Conservation (phyloP, 2,888 invertebrate genomes). For the Volucella bombylans region DNA sequence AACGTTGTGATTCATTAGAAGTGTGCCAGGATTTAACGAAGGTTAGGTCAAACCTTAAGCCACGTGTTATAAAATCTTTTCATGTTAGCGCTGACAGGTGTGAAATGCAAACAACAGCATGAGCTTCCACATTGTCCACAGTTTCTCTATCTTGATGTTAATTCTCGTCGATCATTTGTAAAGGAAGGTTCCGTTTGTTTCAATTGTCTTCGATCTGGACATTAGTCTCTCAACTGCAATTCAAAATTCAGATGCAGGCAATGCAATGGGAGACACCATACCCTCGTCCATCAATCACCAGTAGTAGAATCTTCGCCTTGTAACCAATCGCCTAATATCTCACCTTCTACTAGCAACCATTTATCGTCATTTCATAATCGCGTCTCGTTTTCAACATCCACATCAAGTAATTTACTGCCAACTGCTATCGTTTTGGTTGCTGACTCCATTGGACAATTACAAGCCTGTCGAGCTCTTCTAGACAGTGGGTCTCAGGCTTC, state of each 20-base stretch:
- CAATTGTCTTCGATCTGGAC: slow-evolving; percentile 2
- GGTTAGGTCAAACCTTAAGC: background rate
- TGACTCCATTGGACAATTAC: too few species aligned
- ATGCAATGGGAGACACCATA: background rate
- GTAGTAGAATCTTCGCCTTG: too few species aligned
- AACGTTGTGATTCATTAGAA: too few species aligned
- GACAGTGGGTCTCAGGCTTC: too few species aligned
- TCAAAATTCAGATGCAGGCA: background rate
- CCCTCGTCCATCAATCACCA: background rate
- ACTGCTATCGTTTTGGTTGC: too few species aligned
- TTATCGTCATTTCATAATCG: background rate
- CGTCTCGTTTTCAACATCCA: too few species aligned
- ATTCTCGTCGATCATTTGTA: background rate
- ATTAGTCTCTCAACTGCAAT: background rate
- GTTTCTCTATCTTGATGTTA: background rate
- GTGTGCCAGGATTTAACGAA: too few species aligned
- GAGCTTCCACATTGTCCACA: background rate
- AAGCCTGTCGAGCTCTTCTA: too few species aligned
- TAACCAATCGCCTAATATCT: background rate
- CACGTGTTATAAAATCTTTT: background rate
- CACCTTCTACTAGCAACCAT: background rate
- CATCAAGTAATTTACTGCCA: too few species aligned
- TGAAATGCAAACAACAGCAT: background rate
- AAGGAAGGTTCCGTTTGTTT: background rate
- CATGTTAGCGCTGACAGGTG: background rate